Percentiles rank a stretch among this genome's conserved stretches.
These are phyloP conservation scores for Scaptodrosophila lebanonensis DNA, from an alignment of 1,140 invertebrate species.

Conservation along the genomic window DNA sequence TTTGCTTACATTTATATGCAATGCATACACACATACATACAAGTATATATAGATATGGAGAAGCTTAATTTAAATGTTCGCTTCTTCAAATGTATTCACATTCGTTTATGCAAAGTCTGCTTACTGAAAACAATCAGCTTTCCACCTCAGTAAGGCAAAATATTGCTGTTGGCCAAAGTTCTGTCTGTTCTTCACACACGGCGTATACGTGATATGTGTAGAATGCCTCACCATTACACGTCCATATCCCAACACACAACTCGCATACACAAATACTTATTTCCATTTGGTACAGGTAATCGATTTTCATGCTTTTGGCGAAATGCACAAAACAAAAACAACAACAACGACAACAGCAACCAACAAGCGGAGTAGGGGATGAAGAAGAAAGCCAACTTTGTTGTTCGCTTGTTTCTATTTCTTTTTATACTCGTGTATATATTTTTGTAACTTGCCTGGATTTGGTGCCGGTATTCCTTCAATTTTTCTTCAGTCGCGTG, in stretches of 20 bases:
- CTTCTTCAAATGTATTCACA: conserved; percentile 44
- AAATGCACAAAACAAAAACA: conserved; percentile 57
- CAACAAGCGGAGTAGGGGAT: conserved; percentile 5
- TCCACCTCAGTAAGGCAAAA: conserved; percentile 30
- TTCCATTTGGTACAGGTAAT: conserved; percentile 72
- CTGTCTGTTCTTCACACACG: neutral
- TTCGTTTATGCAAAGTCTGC: conserved; percentile 71
- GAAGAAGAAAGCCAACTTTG: conserved; percentile 56
- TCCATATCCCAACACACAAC: no score
- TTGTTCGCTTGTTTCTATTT: conserved; percentile 52
- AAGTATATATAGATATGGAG: neutral
- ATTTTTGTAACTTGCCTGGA: conserved; percentile 29
- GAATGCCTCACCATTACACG: no score
- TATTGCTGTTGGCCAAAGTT: conserved; percentile 12
- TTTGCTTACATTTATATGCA: conserved; percentile 26
- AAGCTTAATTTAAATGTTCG: conserved; percentile 34
- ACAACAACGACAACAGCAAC: conserved; percentile 6
- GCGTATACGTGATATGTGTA: no score
- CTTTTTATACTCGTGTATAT: conserved; percentile 38
- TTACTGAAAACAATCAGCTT: conserved; percentile 61
- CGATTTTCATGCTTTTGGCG: conserved; percentile 72
- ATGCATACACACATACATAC: conserved; percentile 9
- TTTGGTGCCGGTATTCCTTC: conserved; percentile 19
- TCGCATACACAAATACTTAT: conserved; percentile 27
- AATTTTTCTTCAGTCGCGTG: conserved; percentile 1